Evolutionary conservation across 2,797 vertebrate genomes (phyloP).

Genomic region (Trachurus trachurus): DNA sequence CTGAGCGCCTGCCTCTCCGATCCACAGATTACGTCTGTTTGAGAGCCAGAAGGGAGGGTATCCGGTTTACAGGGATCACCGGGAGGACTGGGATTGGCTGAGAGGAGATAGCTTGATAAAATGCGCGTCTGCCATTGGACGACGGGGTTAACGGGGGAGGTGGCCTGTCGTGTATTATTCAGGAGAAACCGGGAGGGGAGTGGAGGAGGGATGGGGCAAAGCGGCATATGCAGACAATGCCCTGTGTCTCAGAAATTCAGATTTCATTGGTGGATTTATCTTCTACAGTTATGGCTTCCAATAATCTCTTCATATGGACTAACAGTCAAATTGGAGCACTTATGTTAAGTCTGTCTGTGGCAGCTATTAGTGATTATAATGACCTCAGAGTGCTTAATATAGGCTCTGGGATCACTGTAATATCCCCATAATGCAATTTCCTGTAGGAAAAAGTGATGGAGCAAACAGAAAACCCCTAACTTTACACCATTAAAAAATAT

Average conservation of each 20-base stretch:
- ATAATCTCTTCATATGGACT: slow-evolving; percentile 57
- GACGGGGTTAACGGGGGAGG: slow-evolving; percentile 3
- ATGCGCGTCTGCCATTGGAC: slow-evolving; percentile 71
- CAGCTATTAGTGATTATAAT: slow-evolving; percentile 39
- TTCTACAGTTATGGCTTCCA: slow-evolving; percentile 44
- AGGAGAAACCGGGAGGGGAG: slow-evolving; percentile 75
- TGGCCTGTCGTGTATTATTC: slow-evolving; percentile 71
- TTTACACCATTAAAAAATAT: background rate
- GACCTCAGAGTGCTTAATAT: slow-evolving; percentile 30
- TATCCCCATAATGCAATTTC: slow-evolving; percentile 31
- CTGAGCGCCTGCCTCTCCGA: slow-evolving; percentile 56
- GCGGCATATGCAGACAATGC: slow-evolving; percentile 77
- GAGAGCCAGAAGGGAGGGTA: slow-evolving; percentile 72
- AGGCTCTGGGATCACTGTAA: slow-evolving; percentile 36
- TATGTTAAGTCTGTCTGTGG: slow-evolving; percentile 31
- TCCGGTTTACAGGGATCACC: slow-evolving; percentile 78
- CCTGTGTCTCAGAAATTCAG: slow-evolving; percentile 60
- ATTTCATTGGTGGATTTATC: slow-evolving; percentile 61
- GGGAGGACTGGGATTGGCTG: slow-evolving; percentile 76
- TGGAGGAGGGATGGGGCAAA: slow-evolving; percentile 65
- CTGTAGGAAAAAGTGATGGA: slow-evolving; percentile 23
- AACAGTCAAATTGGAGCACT: slow-evolving; percentile 47
- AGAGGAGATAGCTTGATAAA: slow-evolving; percentile 77
- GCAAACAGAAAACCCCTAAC: background rate
- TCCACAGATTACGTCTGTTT: slow-evolving; percentile 75